phyloP scores from a whole-genome alignment of 2,113 vertebrate genomes.

The Hippocampus zosterae region DNA sequence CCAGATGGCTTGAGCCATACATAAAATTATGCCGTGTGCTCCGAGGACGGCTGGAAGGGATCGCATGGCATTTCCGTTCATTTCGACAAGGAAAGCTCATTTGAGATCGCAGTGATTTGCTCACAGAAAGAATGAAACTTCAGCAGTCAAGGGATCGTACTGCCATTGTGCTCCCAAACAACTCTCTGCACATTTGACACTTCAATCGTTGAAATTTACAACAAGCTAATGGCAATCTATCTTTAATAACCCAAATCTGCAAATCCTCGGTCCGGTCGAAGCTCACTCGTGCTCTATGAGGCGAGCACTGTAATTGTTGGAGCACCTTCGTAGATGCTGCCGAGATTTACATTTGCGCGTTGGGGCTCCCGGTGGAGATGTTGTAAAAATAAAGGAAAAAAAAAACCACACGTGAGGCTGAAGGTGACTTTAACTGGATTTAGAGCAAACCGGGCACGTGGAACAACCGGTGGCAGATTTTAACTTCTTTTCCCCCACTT shows the following conservation, averaged over 20 bases:
- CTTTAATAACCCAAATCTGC: background rate
- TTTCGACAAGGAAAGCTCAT: too few species aligned
- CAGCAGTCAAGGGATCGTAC: too few species aligned
- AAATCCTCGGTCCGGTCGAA: background rate
- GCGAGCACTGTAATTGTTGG: slow-evolving; percentile 52
- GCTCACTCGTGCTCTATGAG: background rate
- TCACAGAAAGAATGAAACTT: too few species aligned
- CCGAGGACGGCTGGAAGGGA: too few species aligned
- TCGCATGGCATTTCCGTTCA: too few species aligned
- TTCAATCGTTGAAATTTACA: background rate
- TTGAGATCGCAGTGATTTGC: too few species aligned
- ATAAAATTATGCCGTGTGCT: too few species aligned
- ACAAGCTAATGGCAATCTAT: background rate
- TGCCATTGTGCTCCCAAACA: too few species aligned
- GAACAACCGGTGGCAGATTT: slow-evolving; percentile 69
- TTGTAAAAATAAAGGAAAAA: slow-evolving; percentile 52
- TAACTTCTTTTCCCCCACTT: slow-evolving; percentile 61
- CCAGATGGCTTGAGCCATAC: too few species aligned
- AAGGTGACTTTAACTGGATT: slow-evolving; percentile 81
- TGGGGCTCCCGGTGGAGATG: slow-evolving; percentile 65
- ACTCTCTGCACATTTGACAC: too few species aligned
- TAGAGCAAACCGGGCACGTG: slow-evolving; percentile 57
- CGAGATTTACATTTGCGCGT: slow-evolving; percentile 70
- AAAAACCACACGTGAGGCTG: slow-evolving; percentile 64
- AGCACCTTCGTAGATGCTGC: slow-evolving; percentile 61